A percentile compares a stretch with the other conserved stretches of the same genome.
phyloP scores from a whole-genome alignment of 2,797 vertebrate species.

The Oreortyx pictus region DNA sequence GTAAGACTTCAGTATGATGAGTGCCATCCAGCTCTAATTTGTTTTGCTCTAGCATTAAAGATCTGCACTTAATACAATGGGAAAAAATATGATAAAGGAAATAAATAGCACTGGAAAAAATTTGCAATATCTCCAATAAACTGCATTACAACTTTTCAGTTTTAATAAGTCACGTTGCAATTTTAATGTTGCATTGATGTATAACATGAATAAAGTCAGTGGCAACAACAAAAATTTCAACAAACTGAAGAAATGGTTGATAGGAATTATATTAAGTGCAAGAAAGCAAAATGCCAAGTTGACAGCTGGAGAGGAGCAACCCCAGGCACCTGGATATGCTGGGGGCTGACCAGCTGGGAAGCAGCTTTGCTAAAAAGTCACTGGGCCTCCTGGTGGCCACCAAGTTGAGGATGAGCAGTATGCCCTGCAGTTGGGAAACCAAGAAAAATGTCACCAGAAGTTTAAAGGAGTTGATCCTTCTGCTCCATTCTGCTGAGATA shows the following conservation, averaged over 20 bases:
- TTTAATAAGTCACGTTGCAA: neutral
- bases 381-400: neutral
- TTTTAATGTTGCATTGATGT: too few relatives aligned
- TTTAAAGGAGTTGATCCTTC: neutral
- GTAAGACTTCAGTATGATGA: neutral
- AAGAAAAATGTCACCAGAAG: neutral
- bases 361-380: neutral
- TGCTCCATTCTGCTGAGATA: too few relatives aligned
- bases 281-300: neutral
- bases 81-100: neutral
- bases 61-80: neutral
- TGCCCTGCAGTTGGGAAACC: neutral
- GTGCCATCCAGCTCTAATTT: neutral
- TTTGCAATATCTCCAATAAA: neutral
- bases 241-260: neutral
- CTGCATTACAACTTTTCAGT: neutral
- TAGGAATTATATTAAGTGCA: neutral
- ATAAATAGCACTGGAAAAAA: neutral
- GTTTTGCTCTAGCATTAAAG: fast-evolving
- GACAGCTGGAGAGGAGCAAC: neutral
- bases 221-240: neutral
- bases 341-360: neutral
- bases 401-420: neutral
- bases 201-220: neutral
- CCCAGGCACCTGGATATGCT: too few relatives aligned